phyloP scores from a whole-genome alignment of 2,888 invertebrate species.

The Iselma pallidipennis region DNA sequence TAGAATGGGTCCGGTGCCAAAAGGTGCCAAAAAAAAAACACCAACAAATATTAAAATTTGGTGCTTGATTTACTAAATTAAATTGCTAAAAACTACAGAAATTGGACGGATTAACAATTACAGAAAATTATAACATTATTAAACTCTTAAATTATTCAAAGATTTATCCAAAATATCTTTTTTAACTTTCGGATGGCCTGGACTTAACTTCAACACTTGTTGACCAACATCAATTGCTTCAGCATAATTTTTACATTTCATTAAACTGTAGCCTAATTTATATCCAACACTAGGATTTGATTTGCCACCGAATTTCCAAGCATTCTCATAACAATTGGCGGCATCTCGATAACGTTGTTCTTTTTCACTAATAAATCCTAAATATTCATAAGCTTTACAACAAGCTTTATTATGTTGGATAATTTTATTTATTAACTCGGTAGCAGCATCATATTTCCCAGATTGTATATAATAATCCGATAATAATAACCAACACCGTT shows the following conservation, averaged over 20 bases:
- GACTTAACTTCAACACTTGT: conserved; percentile 76
- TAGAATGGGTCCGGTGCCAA: too few species aligned
- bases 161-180: conserved; percentile 95
- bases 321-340: conserved; percentile 77
- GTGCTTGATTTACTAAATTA: too few species aligned
- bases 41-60: too few species aligned
- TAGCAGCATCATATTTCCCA: conserved; percentile 84
- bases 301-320: conserved; percentile 84
- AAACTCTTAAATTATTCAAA: conserved; percentile 73
- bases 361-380: conserved; percentile 87
- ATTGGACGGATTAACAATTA: neutral
- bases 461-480: conserved; percentile 86
- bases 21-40: too few species aligned
- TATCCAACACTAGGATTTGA: conserved; percentile 86
- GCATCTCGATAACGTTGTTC: conserved; percentile 89
- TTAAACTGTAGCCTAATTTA: conserved; percentile 87
- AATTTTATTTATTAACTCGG: conserved; percentile 77
- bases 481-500: conserved; percentile 93
- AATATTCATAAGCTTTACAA: conserved; percentile 86
- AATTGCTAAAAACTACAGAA: neutral
- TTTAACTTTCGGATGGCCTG: conserved; percentile 87
- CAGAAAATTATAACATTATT: too few species aligned
- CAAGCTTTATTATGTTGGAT: conserved; percentile 86
- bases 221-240: conserved; percentile 92
- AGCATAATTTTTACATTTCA: conserved; percentile 86